Percentiles rank a stretch among this genome's conserved stretches.
These are phyloP conservation scores for Danaus plexippus DNA, from an alignment of 1,140 invertebrate species.

Conservation along the genomic window DNA sequence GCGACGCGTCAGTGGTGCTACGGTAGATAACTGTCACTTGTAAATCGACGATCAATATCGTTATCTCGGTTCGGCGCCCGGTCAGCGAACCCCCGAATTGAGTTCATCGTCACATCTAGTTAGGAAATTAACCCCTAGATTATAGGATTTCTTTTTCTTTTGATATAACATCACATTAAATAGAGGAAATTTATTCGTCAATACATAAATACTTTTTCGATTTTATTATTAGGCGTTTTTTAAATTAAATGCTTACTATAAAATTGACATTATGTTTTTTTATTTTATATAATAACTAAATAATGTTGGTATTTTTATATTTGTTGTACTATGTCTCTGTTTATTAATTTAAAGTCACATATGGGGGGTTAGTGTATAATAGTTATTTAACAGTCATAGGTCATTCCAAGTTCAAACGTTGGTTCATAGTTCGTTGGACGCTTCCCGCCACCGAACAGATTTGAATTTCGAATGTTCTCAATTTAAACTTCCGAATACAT, in stretches of 20 bases:
- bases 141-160: too few relatives aligned
- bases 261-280: too few relatives aligned
- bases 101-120: slow-evolving; percentile 23
- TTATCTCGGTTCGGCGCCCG: slow-evolving; percentile 26
- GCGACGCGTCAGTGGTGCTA: slow-evolving; percentile 13
- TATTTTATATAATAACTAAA: too few relatives aligned
- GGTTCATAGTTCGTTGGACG: slow-evolving; percentile 35
- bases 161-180: too few relatives aligned
- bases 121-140: not conserved
- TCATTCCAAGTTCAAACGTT: slow-evolving; percentile 30
- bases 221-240: too few relatives aligned
- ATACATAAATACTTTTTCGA: too few relatives aligned
- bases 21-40: slow-evolving; percentile 21
- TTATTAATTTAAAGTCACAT: too few relatives aligned
- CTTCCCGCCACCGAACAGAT: slow-evolving; percentile 25
- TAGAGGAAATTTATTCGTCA: too few relatives aligned
- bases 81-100: slow-evolving; percentile 29
- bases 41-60: slow-evolving; percentile 30
- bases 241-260: too few relatives aligned
- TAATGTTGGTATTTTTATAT: too few relatives aligned
- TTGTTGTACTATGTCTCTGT: too few relatives aligned
- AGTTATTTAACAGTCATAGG: slow-evolving; percentile 18
- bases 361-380: too few relatives aligned
- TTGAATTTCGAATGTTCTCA: slow-evolving; percentile 36
- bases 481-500: slow-evolving; percentile 27